These are phyloP conservation scores for Sylvicola fuscatus DNA, from an alignment of 2,888 invertebrate species.

Conservation along the genomic window DNA sequence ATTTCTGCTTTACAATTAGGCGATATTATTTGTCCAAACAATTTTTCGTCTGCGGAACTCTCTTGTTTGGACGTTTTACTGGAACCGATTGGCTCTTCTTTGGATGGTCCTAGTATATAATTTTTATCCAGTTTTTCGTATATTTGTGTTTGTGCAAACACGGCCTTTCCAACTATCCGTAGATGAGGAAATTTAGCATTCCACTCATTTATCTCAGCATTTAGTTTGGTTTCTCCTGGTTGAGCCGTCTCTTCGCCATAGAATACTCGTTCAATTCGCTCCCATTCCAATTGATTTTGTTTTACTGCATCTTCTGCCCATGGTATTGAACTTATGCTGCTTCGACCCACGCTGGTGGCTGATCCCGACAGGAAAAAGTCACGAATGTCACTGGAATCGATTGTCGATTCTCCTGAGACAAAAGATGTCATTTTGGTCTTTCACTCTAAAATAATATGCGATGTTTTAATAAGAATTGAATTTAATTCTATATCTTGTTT, in stretches of 20 bases:
- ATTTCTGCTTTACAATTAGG: too few relatives aligned
- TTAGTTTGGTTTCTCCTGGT: constrained; percentile 14
- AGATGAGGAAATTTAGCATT: constrained; percentile 18
- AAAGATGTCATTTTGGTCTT: too few relatives aligned
- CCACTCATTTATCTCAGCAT: constrained; percentile 22
- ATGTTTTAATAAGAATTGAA: too few relatives aligned
- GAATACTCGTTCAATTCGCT: constrained; percentile 20
- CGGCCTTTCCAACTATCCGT: constrained; percentile 4
- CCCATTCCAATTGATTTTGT: constrained; percentile 23
- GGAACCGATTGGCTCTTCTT: neutral
- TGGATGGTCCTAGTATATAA: neutral
- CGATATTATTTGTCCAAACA: too few relatives aligned
- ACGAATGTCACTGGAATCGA: neutral
- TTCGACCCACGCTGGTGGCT: constrained; percentile 16
- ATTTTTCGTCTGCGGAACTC: too few relatives aligned
- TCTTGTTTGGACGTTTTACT: too few relatives aligned
- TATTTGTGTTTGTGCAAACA: neutral
- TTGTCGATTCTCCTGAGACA: too few relatives aligned
- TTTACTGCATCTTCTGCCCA: constrained; percentile 26
- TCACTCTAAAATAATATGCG: too few relatives aligned
- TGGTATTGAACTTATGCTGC: constrained; percentile 24
- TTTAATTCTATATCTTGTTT: too few relatives aligned
- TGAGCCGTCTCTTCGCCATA: constrained; percentile 14
- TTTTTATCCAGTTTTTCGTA: neutral
- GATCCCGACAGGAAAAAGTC: constrained; percentile 2